Conservation (phyloP, 1,140 invertebrate species). For the Drosophila sulfurigaster region DNA sequence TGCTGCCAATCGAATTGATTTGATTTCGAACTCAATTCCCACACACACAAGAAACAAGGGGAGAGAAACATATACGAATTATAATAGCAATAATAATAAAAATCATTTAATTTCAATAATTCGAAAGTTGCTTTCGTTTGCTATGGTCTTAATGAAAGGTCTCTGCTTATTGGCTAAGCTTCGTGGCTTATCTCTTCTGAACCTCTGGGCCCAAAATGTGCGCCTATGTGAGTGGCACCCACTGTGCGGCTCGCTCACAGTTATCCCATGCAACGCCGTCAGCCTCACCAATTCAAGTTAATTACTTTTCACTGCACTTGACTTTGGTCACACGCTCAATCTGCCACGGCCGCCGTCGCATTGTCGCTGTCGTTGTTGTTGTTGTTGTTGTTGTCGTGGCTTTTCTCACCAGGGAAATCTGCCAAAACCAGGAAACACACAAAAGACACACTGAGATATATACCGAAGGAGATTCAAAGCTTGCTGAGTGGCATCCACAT, state of each 20-base stretch:
- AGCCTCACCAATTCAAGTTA: slow-evolving; percentile 74
- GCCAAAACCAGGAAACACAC: slow-evolving; percentile 57
- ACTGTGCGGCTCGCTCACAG: slow-evolving; percentile 51
- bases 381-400: slow-evolving; percentile 60
- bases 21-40: slow-evolving; percentile 50
- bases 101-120: slow-evolving; percentile 80
- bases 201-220: background rate
- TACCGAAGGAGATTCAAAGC: slow-evolving; percentile 37
- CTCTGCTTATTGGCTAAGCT: slow-evolving; percentile 28
- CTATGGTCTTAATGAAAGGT: slow-evolving; percentile 56
- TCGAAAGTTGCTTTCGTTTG: slow-evolving; percentile 70
- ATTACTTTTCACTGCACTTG: slow-evolving; percentile 83
- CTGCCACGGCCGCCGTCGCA: slow-evolving; percentile 38
- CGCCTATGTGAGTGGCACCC: slow-evolving; percentile 54
- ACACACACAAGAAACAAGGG: slow-evolving; percentile 33
- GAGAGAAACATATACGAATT: slow-evolving; percentile 16
- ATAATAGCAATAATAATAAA: slow-evolving; percentile 68
- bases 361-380: slow-evolving; percentile 38
- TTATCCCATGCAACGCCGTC: slow-evolving; percentile 32
- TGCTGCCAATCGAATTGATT: slow-evolving; percentile 80
- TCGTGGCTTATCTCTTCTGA: slow-evolving; percentile 38
- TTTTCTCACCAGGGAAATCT: slow-evolving; percentile 83
- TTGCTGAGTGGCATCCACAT: slow-evolving; percentile 52
- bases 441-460: slow-evolving; percentile 57
- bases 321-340: slow-evolving; percentile 82